These are phyloP conservation scores for Parnassius smintheus DNA, from an alignment of 2,888 invertebrate genomes.

Conservation along the genomic window DNA sequence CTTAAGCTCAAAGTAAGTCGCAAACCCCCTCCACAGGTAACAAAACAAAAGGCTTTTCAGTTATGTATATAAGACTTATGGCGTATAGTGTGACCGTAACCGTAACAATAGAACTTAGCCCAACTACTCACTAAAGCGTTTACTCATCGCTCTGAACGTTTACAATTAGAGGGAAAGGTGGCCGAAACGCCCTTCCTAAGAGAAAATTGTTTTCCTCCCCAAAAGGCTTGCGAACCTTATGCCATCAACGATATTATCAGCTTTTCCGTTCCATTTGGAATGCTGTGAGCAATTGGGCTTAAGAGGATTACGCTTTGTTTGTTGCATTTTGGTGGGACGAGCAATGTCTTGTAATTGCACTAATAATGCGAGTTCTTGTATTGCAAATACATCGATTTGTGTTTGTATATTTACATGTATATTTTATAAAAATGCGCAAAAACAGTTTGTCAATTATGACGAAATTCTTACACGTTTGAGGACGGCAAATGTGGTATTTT, in stretches of 20 bases:
- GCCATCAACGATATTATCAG: conserved; percentile 47
- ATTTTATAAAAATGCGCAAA: too few relatives aligned
- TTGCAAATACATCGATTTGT: too few relatives aligned
- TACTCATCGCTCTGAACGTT: conserved; percentile 46
- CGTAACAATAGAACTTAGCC: conserved; percentile 26
- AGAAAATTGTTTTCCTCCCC: conserved; percentile 57
- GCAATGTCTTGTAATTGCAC: conserved; percentile 10
- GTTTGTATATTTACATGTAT: too few relatives aligned
- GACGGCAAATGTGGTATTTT: too few relatives aligned
- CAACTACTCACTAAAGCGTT: conserved; percentile 39
- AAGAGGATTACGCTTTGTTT: conserved; percentile 47
- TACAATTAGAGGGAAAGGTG: conserved; percentile 57
- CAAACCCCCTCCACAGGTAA: neutral
- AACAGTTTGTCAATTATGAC: too few relatives aligned
- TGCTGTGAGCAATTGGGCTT: conserved; percentile 51
- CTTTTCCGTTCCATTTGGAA: conserved; percentile 45
- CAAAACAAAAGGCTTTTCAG: conserved; percentile 17
- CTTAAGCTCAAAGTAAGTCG: too few relatives aligned
- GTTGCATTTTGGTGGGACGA: conserved; percentile 31
- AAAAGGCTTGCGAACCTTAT: conserved; percentile 49
- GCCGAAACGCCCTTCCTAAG: conserved; percentile 47
- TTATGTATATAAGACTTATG: neutral
- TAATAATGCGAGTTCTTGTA: conserved; percentile 18
- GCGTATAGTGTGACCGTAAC: conserved; percentile 10
- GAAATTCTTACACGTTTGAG: too few relatives aligned